Percentiles rank a stretch among this genome's conserved stretches.
phyloP scores from a whole-genome alignment of 2,888 invertebrate genomes.

The Chalcis sispes region DNA sequence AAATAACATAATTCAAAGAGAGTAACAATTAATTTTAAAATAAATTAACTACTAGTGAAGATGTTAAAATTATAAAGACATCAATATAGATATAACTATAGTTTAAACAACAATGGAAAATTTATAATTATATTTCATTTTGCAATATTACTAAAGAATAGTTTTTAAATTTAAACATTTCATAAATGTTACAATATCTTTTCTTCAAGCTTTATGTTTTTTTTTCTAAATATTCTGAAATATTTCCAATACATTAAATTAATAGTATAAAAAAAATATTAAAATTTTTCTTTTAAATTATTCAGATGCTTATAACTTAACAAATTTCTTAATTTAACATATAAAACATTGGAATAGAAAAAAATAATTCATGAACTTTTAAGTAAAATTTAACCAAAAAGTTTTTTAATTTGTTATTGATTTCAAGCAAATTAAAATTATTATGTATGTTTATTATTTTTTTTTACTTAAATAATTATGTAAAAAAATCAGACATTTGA shows the following conservation, averaged over 20 bases:
- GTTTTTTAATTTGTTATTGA: too few species aligned
- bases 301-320: too few species aligned
- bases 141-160: constrained; percentile 3
- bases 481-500: background rate
- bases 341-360: too few species aligned
- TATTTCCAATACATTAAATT: too few species aligned
- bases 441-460: constrained; percentile 5
- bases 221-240: too few species aligned
- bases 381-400: too few species aligned
- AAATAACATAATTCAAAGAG: background rate
- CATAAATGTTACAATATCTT: too few species aligned
- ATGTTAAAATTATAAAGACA: constrained; percentile 6
- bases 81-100: constrained; percentile 18
- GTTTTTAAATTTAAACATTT: constrained; percentile 10
- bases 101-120: background rate
- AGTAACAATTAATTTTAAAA: constrained; percentile 9
- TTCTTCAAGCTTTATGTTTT: too few species aligned
- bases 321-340: too few species aligned
- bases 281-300: too few species aligned
- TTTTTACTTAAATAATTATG: background rate
- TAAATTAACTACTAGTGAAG: constrained; percentile 18
- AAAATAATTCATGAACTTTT: background rate
- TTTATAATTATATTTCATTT: background rate
- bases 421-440: constrained; percentile 27
- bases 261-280: too few species aligned